These are phyloP conservation scores for Penaeus chinensis DNA, from an alignment of 1,140 invertebrate species.

Conservation along the genomic window DNA sequence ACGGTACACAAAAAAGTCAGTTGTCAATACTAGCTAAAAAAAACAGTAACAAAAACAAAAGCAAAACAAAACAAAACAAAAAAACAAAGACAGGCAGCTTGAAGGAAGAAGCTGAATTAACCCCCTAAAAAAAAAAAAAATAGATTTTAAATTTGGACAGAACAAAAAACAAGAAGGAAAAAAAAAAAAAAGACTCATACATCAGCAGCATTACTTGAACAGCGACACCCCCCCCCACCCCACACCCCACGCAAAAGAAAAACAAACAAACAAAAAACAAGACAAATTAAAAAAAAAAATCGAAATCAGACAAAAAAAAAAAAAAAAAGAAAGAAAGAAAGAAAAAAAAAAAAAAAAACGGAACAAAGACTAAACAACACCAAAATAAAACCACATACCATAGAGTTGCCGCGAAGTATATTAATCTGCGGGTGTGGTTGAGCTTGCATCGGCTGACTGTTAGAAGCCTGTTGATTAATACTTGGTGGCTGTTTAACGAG, in stretches of 20 bases:
- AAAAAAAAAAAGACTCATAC: neutral
- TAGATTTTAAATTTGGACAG: too few relatives aligned
- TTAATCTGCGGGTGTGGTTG: conserved; percentile 55
- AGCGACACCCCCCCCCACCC: too few relatives aligned
- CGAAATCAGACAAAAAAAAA: neutral
- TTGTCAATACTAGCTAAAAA: too few relatives aligned
- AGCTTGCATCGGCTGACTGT: conserved; percentile 25
- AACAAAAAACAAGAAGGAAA: neutral
- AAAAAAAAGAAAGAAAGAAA: neutral
- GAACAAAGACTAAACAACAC: neutral
- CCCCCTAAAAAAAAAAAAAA: too few relatives aligned
- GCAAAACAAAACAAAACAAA: too few relatives aligned
- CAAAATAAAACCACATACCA: conserved; percentile 28
- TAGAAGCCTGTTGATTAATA: neutral
- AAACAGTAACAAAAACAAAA: too few relatives aligned
- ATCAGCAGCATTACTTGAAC: neutral
- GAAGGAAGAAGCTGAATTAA: too few relatives aligned
- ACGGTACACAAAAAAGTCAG: neutral
- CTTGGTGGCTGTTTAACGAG: neutral
- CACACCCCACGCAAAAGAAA: neutral
- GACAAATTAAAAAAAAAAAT: neutral
- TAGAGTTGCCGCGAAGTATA: conserved; percentile 51
- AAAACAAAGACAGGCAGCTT: too few relatives aligned
- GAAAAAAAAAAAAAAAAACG: neutral
- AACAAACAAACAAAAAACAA: neutral